These are phyloP conservation scores for Drosophila affinis DNA, from an alignment of 2,888 invertebrate species.

Conservation along the genomic window DNA sequence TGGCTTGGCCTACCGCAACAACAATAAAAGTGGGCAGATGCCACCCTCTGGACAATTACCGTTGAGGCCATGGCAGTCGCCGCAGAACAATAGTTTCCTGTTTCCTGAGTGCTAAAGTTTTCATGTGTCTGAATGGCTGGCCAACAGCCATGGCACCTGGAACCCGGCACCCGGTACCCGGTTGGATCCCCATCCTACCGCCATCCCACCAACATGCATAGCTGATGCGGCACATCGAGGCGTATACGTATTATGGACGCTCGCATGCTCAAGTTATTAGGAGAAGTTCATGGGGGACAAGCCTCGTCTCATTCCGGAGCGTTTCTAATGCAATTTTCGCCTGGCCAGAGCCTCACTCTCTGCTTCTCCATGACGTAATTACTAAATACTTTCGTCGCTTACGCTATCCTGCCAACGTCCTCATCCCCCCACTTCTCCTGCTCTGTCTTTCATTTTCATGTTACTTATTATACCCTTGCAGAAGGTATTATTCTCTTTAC, in stretches of 20 bases:
- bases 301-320: constrained; percentile 20
- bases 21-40: constrained; percentile 21
- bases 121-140: constrained; percentile 36
- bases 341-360: constrained; percentile 31
- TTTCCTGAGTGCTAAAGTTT: constrained; percentile 49
- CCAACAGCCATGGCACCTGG: neutral
- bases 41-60: constrained; percentile 41
- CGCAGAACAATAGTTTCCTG: constrained; percentile 49
- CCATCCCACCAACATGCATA: constrained; percentile 1
- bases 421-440: constrained; percentile 40
- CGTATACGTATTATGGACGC: constrained; percentile 37
- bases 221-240: constrained; percentile 37
- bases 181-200: neutral
- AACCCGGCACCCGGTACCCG: neutral
- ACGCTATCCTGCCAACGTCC: constrained; percentile 43
- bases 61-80: constrained; percentile 38
- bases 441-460: constrained; percentile 29
- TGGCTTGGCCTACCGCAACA: constrained; percentile 38
- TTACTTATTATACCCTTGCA: constrained; percentile 57
- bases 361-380: constrained; percentile 63
- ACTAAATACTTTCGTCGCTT: constrained; percentile 75
- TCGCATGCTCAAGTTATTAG: constrained; percentile 62
- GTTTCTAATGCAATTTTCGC: constrained; percentile 74
- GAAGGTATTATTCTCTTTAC: neutral
- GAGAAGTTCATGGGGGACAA: constrained; percentile 1